Evolutionary conservation across 2,797 vertebrate genomes (phyloP).

Genomic region (Selene dorsalis): DNA sequence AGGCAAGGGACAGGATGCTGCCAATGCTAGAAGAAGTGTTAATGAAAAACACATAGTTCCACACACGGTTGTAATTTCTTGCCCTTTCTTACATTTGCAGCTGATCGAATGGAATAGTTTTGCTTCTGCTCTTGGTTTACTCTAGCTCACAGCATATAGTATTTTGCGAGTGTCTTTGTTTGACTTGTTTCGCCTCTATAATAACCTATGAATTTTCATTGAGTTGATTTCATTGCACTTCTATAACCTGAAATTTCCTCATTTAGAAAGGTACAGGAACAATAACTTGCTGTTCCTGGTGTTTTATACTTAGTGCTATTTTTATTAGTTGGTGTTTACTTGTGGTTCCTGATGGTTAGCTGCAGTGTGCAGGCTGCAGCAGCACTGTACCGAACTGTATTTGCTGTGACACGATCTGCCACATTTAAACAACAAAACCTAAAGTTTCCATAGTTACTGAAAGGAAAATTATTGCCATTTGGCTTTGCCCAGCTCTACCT

Average conservation of each 20-base stretch:
- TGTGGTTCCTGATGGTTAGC: neutral
- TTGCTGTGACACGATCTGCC: neutral
- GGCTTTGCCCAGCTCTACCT: neutral
- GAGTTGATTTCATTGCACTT: neutral
- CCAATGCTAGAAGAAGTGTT: slow-evolving; percentile 2
- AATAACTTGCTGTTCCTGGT: neutral
- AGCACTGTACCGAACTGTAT: neutral
- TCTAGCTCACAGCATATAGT: neutral
- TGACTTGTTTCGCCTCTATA: slow-evolving; percentile 2
- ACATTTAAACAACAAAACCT: neutral
- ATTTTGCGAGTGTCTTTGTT: slow-evolving; percentile 12
- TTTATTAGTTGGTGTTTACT: neutral
- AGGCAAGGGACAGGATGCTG: neutral
- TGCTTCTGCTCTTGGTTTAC: neutral
- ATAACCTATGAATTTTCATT: neutral
- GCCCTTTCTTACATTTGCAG: neutral
- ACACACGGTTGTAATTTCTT: slow-evolving; percentile 1
- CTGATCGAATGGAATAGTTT: slow-evolving; percentile 1
- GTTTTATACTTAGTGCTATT: neutral
- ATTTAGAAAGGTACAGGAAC: slow-evolving; percentile 9
- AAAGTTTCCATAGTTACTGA: slow-evolving; percentile 13
- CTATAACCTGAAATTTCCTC: slow-evolving; percentile 3
- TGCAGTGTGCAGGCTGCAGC: neutral
- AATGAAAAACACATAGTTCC: neutral
- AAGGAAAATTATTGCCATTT: neutral